Base-by-base conservation (phyloP, 2,797 vertebrate genomes). In the Orientallactaga sibirica region DNA sequence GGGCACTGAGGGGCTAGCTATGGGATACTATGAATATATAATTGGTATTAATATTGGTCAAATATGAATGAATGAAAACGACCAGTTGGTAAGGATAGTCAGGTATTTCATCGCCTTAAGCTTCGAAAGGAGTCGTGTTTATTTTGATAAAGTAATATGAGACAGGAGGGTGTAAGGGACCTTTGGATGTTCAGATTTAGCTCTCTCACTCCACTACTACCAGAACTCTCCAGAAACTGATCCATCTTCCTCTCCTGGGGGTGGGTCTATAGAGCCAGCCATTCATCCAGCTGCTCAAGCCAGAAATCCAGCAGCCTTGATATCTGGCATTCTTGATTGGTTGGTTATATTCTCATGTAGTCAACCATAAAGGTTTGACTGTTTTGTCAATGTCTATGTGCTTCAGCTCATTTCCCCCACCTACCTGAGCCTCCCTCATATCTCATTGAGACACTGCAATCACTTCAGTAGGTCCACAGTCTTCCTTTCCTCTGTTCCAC, bases 181-280 rank as follows among this genome's bases (percentile, higher is more conserved):
- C 37, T 80, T 58, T 62, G 15, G 41, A 71, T 10, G 24, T 58
- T 3, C 70, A 62, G 5, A 27, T 37, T 87, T 80, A 20, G 66
- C 12, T 14, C 14, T 20, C 4, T 20, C 7, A 1, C 62, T 85
- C 48, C 29, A 7, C 0, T 0, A 37, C 0, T 2, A 64, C 20
- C 61, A 84, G 62, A 64, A 11, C 3, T 52, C 88, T 22, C 20
- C 78, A 24, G 22, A 92, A 37, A 71, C 14, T 20, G 7, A 76
- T 29, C 78, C 1, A 48, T 16, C 16, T 19, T 91, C 19, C n/a
- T 80, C 19, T 52, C 75, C 66, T 88, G 55, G 2, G 11, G 33
- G 2, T 61, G 33, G 62, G 20, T 14, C 80, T 80, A 64, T 58
- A 41, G 16, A 88, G 43, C 0, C 8, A 92, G 19, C 33, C 48